Base-by-base conservation (phyloP, 2,113 vertebrate species). In the Megaleporinus macrocephalus region DNA sequence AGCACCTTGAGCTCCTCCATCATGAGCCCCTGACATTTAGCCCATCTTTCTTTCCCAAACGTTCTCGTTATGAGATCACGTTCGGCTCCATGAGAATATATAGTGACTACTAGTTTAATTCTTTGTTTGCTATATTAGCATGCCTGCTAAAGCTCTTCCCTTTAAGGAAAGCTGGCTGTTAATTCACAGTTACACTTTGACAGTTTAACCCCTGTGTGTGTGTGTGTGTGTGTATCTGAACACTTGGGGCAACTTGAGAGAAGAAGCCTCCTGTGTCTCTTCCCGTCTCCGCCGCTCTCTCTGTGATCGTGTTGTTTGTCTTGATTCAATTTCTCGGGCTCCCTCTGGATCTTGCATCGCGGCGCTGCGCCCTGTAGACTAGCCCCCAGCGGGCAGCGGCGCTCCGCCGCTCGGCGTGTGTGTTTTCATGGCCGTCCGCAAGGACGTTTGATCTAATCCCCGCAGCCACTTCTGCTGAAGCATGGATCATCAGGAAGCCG, bases 371-470 rank as follows among this genome's bases (percentile, higher is more conserved):
- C 57, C 57, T 26, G 57, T 61, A 5, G 57, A 61, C 57, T 10
- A 24, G 57, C 57, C 57, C 57, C 13, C 57, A 61, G 57, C 57
- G 24, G 57, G 57, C 29, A 24, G 18, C 65, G 24, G 11, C 78
- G 44, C 47, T 49, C 53, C 24, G 20, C n/a, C 47, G 51, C 78
- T 71, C 59, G 71, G 77, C 51, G 10, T 69, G 49, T 70, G 65
- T 36, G 5, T 66, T 59, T 79, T 79, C 65, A 78, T 55, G 63
- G 62, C 49, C 49, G n/a, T 69, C 76, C 51, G 47, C 51, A 20
- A 65, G 65, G 33, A 9, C 13, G 33, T 71, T 71, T 79, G 78
- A 79, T 79, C 51, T 41, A 36, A 36, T 71, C 78, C 53, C 77
- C 22, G 13, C 10, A 36, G 65, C 53, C 68, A 61, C 36, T 57